phyloP scores from a whole-genome alignment of 2,113 vertebrate genomes.

The Tachuris rubrigastra region DNA sequence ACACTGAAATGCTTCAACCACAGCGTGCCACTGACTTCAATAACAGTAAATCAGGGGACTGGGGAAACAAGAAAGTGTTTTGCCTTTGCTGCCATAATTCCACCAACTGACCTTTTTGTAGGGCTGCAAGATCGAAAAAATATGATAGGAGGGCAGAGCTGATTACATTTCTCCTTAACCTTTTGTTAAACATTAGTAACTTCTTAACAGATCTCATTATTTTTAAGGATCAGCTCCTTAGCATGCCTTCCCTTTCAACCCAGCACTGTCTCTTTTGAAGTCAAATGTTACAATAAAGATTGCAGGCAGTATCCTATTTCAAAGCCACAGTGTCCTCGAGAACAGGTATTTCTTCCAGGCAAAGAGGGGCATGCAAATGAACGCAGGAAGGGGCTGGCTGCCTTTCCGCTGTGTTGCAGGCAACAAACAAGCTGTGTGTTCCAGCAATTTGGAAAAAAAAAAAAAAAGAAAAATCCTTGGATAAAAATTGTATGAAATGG shows the following conservation, averaged over 20 bases:
- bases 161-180: background rate
- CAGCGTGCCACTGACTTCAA: background rate
- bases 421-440: background rate
- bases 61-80: background rate
- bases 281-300: background rate
- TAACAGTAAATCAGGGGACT: background rate
- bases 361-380: background rate
- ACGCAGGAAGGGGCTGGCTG: background rate
- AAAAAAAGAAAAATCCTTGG: background rate
- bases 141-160: background rate
- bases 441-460: background rate
- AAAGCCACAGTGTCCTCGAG: background rate
- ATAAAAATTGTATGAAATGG: background rate
- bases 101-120: background rate
- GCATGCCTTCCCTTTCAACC: background rate
- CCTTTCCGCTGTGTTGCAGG: background rate
- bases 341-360: constrained; percentile 5
- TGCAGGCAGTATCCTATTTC: background rate
- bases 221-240: background rate
- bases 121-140: background rate
- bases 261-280: background rate
- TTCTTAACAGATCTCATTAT: background rate
- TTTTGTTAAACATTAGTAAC: background rate
- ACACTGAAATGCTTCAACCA: background rate
- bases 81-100: background rate